Conservation (phyloP, 2,888 invertebrate species). For the Subacronicta megacephala region DNA sequence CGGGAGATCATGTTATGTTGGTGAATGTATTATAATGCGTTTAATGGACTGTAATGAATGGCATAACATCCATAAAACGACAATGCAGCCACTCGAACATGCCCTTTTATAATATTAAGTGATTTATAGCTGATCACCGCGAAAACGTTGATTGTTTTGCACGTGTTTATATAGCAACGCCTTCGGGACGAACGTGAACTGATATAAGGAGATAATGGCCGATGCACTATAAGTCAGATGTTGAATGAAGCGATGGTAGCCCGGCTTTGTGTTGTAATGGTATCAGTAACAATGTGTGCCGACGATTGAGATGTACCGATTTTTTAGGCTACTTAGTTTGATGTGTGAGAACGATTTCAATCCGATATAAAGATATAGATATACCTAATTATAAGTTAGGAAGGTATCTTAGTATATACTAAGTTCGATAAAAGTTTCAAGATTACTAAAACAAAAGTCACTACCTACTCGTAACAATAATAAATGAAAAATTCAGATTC, state of each 20-base stretch:
- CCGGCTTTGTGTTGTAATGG: slow-evolving; percentile 28
- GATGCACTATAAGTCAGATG: slow-evolving; percentile 62
- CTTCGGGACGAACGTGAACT: slow-evolving; percentile 63
- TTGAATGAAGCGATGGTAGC: slow-evolving; percentile 52
- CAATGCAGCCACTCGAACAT: slow-evolving; percentile 87
- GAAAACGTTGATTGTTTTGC: slow-evolving; percentile 83
- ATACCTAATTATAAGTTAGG: too few species aligned
- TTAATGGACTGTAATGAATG: slow-evolving; percentile 89
- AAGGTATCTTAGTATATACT: too few species aligned
- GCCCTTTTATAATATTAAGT: slow-evolving; percentile 86
- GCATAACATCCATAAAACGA: slow-evolving; percentile 89
- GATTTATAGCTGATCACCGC: slow-evolving; percentile 84
- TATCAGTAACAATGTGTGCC: slow-evolving; percentile 24
- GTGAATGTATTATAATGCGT: slow-evolving; percentile 84
- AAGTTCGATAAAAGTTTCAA: too few species aligned
- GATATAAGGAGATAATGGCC: slow-evolving; percentile 54
- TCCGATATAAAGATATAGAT: too few species aligned
- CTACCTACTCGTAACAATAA: too few species aligned
- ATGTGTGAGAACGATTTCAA: slow-evolving; percentile 2
- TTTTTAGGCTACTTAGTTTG: slow-evolving; percentile 4
- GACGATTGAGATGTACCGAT: slow-evolving; percentile 40
- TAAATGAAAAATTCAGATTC: too few species aligned
- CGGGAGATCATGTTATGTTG: slow-evolving; percentile 63
- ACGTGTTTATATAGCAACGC: slow-evolving; percentile 79
- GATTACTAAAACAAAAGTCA: too few species aligned